A percentile compares a stretch with the other conserved stretches of the same genome.
Conservation (phyloP, 1,140 invertebrate genomes). For the Colletes gigas region DNA sequence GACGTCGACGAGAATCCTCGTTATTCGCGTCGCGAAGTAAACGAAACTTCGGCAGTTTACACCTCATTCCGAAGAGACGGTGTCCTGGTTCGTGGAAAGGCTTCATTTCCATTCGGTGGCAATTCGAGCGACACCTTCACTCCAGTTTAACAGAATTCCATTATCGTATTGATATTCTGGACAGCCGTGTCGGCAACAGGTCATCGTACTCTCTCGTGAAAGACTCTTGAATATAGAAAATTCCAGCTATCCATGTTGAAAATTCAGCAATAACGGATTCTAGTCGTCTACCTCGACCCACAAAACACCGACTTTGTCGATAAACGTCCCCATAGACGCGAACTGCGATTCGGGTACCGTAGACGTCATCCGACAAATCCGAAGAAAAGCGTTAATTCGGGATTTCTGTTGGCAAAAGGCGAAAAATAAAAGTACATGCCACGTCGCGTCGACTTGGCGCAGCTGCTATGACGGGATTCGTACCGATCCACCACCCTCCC, state of each 20-base stretch:
- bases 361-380: neutral
- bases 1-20: conserved; percentile 18
- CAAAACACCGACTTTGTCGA: no score
- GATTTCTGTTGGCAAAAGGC: neutral
- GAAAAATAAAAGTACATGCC: conserved; percentile 24
- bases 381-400: neutral
- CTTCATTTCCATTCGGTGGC: neutral
- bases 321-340: no score
- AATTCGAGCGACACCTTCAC: neutral
- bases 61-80: neutral
- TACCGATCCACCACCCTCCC: conserved; percentile 10
- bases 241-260: no score
- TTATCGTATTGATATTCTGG: no score
- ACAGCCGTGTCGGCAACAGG: no score
- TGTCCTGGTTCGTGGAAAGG: no score
- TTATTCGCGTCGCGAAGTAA: conserved; percentile 3
- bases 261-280: no score
- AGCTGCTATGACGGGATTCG: conserved; percentile 35
- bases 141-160: neutral
- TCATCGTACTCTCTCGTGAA: no score
- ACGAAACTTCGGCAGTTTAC: neutral
- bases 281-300: no score
- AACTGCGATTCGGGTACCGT: neutral
- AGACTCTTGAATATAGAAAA: no score
- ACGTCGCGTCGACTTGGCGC: conserved; percentile 23